Percentiles rank a stretch among this genome's conserved stretches.
phyloP scores from a whole-genome alignment of 2,113 vertebrate genomes.

The Protomyctophum bolini region DNA sequence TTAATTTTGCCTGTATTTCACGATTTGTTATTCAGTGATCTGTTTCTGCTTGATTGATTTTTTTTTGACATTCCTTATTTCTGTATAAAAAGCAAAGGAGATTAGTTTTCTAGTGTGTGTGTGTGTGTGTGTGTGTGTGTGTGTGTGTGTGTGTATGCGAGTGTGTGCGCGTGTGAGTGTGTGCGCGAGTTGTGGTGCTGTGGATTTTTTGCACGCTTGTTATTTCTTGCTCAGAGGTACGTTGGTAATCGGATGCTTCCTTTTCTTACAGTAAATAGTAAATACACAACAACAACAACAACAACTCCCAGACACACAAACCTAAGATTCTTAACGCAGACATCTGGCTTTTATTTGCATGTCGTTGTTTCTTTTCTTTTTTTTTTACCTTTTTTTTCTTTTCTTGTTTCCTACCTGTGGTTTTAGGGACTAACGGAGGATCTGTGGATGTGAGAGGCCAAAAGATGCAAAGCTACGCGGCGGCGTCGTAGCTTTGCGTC shows the following conservation, averaged over 20 bases:
- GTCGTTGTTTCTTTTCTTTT: conserved; percentile 42
- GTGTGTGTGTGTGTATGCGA: conserved; percentile 31
- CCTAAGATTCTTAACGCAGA: conserved; percentile 41
- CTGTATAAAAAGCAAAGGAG: conserved; percentile 71
- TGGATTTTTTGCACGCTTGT: conserved; percentile 78
- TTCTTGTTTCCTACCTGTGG: conserved; percentile 27
- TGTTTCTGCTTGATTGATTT: conserved; percentile 61
- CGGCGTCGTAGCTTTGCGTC: too few relatives aligned
- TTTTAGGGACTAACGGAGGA: not conserved
- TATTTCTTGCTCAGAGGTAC: conserved; percentile 53
- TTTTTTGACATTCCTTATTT: conserved; percentile 56
- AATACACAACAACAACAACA: conserved; percentile 44
- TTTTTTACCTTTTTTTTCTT: conserved; percentile 26
- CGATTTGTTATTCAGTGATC: conserved; percentile 61
- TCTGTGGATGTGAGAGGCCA: too few relatives aligned
- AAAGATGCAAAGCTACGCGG: too few relatives aligned
- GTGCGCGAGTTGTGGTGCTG: conserved; percentile 67
- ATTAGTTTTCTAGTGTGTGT: conserved; percentile 74
- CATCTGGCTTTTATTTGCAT: conserved; percentile 45
- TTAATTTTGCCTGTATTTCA: conserved; percentile 69
- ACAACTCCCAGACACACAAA: conserved; percentile 45
- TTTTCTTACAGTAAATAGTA: conserved; percentile 43
- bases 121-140: conserved; percentile 37
- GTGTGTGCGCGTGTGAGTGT: conserved; percentile 20
- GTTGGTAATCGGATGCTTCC: conserved; percentile 50